Percentiles rank a stretch among this genome's conserved stretches.
phyloP scores from a whole-genome alignment of 2,888 invertebrate species.

The Heliconius charithonia region DNA sequence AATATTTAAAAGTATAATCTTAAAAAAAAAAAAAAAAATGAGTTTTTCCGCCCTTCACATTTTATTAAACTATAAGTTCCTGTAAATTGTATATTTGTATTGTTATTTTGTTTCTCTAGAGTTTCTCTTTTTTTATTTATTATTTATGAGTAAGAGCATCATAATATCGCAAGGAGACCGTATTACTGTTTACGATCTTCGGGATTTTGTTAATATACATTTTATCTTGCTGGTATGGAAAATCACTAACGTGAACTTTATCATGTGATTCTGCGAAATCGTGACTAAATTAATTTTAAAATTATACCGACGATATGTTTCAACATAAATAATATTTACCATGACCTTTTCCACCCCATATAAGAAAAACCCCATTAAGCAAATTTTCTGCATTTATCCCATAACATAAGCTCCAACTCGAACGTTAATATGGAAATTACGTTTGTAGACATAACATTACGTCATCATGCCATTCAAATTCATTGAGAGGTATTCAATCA shows the following conservation, averaged over 20 bases:
- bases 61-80: too few species aligned
- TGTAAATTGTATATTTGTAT: too few species aligned
- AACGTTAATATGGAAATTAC: neutral
- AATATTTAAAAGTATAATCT: too few species aligned
- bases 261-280: neutral
- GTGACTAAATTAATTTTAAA: neutral
- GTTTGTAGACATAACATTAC: neutral
- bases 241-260: neutral
- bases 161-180: neutral
- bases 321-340: neutral
- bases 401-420: neutral
- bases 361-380: neutral
- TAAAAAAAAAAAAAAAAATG: too few species aligned
- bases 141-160: too few species aligned
- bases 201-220: neutral
- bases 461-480: neutral
- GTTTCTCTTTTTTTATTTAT: too few species aligned
- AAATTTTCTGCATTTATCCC: neutral
- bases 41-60: too few species aligned
- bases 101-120: too few species aligned
- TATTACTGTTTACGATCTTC: neutral
- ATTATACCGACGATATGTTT: neutral
- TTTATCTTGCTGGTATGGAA: neutral
- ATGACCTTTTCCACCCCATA: neutral
- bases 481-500: neutral